Evolutionary conservation across 1,140 invertebrate genomes (phyloP).

Genomic region (Adoxophyes honmai): DNA sequence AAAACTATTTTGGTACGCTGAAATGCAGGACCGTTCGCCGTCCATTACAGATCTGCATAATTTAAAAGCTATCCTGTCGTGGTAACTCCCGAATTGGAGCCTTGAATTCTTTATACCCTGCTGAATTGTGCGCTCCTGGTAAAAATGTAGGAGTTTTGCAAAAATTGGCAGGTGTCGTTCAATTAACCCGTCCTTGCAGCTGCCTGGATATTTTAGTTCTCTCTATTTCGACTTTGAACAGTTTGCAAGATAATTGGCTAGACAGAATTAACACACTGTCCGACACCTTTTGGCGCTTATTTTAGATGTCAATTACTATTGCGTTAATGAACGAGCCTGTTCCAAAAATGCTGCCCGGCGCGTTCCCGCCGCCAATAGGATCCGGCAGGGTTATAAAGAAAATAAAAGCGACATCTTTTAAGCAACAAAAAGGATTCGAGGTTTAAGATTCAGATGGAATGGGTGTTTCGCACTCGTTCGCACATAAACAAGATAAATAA

Average conservation of each 20-base stretch:
- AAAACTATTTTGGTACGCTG: conserved; percentile 45
- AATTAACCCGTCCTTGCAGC: conserved; percentile 37
- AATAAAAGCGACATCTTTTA: conserved; percentile 13
- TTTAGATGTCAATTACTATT: conserved; percentile 2
- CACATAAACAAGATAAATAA: conserved; percentile 73
- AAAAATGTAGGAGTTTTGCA: conserved; percentile 39
- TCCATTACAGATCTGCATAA: conserved; percentile 72
- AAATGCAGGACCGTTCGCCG: conserved; percentile 42
- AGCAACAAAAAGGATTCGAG: conserved; percentile 22
- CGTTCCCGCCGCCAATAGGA: background rate
- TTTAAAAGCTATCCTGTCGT: conserved; percentile 54
- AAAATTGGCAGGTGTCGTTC: conserved; percentile 57
- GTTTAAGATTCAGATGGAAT: conserved; percentile 23
- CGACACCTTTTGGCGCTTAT: conserved; percentile 4
- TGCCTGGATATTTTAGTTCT: conserved; percentile 14
- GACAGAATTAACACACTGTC: conserved; percentile 15
- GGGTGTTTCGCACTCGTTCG: conserved; percentile 32
- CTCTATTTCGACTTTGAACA: background rate
- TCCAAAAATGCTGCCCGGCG: background rate
- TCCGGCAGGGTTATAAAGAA: conserved; percentile 8
- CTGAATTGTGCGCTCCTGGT: conserved; percentile 29
- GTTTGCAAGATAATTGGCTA: conserved; percentile 7
- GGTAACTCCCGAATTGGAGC: conserved; percentile 39
- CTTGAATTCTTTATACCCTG: conserved; percentile 64
- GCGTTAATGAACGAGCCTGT: background rate